Percentiles rank a stretch among this genome's conserved stretches.
phyloP scores from a whole-genome alignment of 2,888 invertebrate genomes.

The Xestia sexstrigata region DNA sequence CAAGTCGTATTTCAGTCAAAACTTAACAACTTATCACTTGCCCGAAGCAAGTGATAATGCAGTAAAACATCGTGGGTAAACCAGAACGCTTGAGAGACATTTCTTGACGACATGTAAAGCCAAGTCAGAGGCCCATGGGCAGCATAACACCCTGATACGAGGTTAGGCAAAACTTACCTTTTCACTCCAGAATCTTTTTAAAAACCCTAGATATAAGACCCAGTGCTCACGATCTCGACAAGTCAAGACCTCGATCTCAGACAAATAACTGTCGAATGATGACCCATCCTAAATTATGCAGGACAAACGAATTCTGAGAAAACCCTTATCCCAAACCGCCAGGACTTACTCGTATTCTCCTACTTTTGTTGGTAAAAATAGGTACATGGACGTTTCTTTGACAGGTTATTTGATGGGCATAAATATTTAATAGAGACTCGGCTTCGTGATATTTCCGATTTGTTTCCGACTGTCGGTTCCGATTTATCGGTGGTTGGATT shows the following conservation, averaged over 20 bases:
- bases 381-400: conserved; percentile 14
- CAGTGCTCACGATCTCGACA: background rate
- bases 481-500: conserved; percentile 15
- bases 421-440: conserved; percentile 44
- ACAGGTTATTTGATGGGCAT: conserved; percentile 49
- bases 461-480: conserved; percentile 34
- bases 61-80: too few relatives aligned
- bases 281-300: conserved; percentile 54
- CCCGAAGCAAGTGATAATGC: too few relatives aligned
- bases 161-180: background rate
- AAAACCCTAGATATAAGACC: background rate
- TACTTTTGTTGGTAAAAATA: conserved; percentile 38
- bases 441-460: conserved; percentile 23
- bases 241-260: conserved; percentile 39
- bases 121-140: too few relatives aligned
- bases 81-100: too few relatives aligned
- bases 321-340: conserved; percentile 20
- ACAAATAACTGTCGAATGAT: conserved; percentile 47
- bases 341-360: conserved; percentile 3
- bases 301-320: conserved; percentile 23
- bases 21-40: background rate
- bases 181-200: background rate
- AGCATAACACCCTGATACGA: too few relatives aligned
- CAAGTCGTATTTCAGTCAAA: background rate
- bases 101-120: too few relatives aligned